Base-by-base conservation (phyloP, 1,140 invertebrate genomes). In the Drosophila cardini region DNA sequence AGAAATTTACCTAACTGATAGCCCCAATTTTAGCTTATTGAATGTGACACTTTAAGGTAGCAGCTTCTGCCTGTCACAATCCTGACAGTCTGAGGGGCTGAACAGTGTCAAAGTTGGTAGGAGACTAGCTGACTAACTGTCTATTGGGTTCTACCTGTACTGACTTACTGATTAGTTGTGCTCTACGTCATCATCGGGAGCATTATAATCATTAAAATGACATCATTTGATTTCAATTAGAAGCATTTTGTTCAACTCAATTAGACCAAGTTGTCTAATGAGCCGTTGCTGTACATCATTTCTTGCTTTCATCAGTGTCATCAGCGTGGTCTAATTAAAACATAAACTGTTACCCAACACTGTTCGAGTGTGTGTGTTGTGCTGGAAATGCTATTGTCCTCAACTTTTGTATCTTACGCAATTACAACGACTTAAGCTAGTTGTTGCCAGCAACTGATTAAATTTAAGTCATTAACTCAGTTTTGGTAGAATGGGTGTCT, bases 201-300 rank as follows among this genome's bases (percentile, higher is more conserved):
- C 21, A 50, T 50, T 13, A 50, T 53, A 60, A 71, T 72, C 60
- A 75, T 70, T 36, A 62, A 76, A 56, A 53, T 78, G 43, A 42
- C 72, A 68, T 79, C 46, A 72, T 76, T 67, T 57, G 48, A 69
- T 76, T 76, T 81, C 72, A 81, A 81, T 78, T 78, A 80, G 38
- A 70, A 18, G 56, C 61, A 58, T 46, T 80, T 65, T 42, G 32
- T 13, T 68, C 18, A 36, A 56, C 43, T 55, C 36, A 77, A 73
- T 80, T 80, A 71, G 40, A 45, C 34, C 38, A 11, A 11, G 36
- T 55, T 30, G 61, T n/a, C 73, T 80, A 76, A 80, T 72, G 68
- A 80, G 63, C 46, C 65, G 43, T 36, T 69, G n/a, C 36, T 30
- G 10, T 21, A 55, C 46, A 52, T 43, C 67, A 56, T 21, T 45